Conservation (phyloP, 2,113 vertebrate species). For the Climacteris rufus region DNA sequence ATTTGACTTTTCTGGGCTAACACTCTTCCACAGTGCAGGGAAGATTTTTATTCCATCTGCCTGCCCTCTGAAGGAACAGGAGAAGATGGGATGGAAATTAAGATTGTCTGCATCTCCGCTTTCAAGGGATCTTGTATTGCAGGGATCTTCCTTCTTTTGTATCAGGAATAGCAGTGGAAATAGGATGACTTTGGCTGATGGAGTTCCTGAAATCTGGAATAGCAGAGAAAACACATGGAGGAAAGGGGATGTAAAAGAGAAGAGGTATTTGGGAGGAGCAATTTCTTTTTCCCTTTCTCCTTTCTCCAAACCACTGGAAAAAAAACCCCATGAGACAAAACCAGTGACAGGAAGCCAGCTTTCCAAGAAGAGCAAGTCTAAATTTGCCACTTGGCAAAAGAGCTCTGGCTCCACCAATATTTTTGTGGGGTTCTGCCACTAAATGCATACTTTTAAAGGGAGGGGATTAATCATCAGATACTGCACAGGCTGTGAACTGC, state of each 20-base stretch:
- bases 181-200: background rate
- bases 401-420: constrained; percentile 31
- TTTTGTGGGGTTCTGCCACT: constrained; percentile 44
- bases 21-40: background rate
- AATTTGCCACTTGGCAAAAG: constrained; percentile 53
- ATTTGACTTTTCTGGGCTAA: background rate
- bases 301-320: constrained; percentile 43
- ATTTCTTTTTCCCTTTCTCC: background rate
- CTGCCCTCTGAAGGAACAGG: background rate
- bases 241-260: background rate
- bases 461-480: constrained; percentile 17
- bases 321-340: constrained; percentile 1
- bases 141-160: background rate
- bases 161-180: background rate
- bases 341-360: constrained; percentile 52
- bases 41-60: background rate
- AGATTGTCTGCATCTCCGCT: background rate
- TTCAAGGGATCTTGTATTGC: background rate
- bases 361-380: constrained; percentile 56
- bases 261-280: background rate
- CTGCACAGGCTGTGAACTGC: background rate
- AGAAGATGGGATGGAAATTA: background rate
- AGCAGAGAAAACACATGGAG: background rate
- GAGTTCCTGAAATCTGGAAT: background rate
- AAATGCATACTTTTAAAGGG: constrained; percentile 48